These are phyloP conservation scores for Chromoteleia sp. DNA, from an alignment of 2,888 invertebrate species.

Conservation along the genomic window DNA sequence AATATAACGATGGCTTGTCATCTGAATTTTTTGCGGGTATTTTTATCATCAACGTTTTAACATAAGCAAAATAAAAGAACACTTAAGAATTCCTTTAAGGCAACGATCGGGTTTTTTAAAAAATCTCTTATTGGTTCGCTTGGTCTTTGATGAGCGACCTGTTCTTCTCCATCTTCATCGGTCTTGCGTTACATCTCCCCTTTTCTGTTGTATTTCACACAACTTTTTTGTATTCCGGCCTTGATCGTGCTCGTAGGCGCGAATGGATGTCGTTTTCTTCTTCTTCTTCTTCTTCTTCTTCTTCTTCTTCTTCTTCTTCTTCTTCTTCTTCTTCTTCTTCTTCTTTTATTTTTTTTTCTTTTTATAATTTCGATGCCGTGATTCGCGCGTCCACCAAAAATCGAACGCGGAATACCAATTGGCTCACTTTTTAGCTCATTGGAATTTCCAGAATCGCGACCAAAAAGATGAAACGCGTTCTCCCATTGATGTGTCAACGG, in stretches of 20 bases:
- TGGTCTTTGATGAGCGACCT: conserved; percentile 23
- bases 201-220: conserved; percentile 69
- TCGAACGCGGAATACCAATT: conserved; percentile 68
- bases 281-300: conserved; percentile 46
- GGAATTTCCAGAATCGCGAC: conserved; percentile 54
- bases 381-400: conserved; percentile 68
- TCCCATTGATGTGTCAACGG: neutral
- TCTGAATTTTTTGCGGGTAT: no score
- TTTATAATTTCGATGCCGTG: conserved; percentile 36
- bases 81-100: no score
- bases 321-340: no score
- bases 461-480: conserved; percentile 44
- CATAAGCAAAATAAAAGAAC: no score
- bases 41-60: no score
- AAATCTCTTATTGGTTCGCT: conserved; percentile 7
- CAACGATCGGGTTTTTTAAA: neutral
- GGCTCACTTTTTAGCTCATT: conserved; percentile 47
- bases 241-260: conserved; percentile 64
- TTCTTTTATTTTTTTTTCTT: conserved; percentile 44
- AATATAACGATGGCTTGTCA: no score
- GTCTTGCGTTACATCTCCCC: conserved; percentile 31
- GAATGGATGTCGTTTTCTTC: conserved; percentile 67
- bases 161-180: neutral
- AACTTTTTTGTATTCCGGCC: conserved; percentile 69
- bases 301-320: conserved; percentile 44